Evolutionary conservation across 1,140 invertebrate genomes (phyloP).

Genomic region (Drosophila sturtevanti): DNA sequence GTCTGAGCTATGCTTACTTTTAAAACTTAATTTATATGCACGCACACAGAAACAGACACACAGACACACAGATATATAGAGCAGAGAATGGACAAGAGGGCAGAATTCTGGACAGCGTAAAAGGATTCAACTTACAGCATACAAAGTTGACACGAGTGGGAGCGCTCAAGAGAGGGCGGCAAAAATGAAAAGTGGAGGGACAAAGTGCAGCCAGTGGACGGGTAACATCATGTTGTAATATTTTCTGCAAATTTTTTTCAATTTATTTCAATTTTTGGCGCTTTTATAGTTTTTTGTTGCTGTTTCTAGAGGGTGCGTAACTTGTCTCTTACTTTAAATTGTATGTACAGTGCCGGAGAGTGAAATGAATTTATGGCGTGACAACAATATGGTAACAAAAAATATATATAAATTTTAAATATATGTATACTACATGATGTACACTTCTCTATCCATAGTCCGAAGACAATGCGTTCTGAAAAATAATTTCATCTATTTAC

Average conservation of each 20-base stretch:
- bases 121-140: slow-evolving; percentile 62
- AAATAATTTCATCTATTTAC: neutral
- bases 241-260: slow-evolving; percentile 66
- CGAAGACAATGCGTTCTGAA: neutral
- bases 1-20: slow-evolving; percentile 58
- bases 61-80: slow-evolving; percentile 12
- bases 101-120: slow-evolving; percentile 21
- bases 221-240: slow-evolving; percentile 57
- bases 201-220: neutral
- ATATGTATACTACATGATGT: neutral
- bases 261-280: slow-evolving; percentile 78
- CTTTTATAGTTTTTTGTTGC: slow-evolving; percentile 58
- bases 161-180: slow-evolving; percentile 3
- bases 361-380: slow-evolving; percentile 74
- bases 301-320: slow-evolving; percentile 43
- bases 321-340: slow-evolving; percentile 69
- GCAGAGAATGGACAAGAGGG: neutral
- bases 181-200: neutral
- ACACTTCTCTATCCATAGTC: neutral
- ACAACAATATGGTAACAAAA: slow-evolving; percentile 46
- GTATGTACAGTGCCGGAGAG: slow-evolving; percentile 60
- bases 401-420: neutral
- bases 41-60: slow-evolving; percentile 44
- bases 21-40: slow-evolving; percentile 81
- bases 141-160: slow-evolving; percentile 18